Conservation (phyloP, 2,797 vertebrate species). For the Champsocephalus gunnari region DNA sequence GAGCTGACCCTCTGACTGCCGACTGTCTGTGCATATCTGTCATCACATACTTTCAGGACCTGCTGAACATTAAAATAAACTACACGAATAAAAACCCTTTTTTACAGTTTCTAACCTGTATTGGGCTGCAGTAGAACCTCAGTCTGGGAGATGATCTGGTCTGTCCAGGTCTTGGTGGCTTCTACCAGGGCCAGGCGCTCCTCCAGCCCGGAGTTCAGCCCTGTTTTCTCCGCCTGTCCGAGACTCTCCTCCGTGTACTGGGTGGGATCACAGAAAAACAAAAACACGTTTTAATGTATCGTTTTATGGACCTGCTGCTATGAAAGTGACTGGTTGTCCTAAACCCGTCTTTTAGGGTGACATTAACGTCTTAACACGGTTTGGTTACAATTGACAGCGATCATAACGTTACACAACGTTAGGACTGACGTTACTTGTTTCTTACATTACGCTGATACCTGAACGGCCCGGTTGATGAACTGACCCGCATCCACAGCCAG, state of each 20-base stretch:
- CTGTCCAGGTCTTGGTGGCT: conserved; percentile 93
- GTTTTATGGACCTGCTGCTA: background rate
- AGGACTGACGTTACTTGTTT: background rate
- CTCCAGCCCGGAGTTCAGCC: conserved; percentile 92
- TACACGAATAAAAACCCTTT: background rate
- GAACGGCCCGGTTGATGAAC: conserved; percentile 92
- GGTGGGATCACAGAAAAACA: conserved; percentile 18
- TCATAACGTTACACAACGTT: no score
- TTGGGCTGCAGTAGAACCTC: conserved; percentile 95
- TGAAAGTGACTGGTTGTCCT: background rate
- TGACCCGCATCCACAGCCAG: conserved; percentile 92
- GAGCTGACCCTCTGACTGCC: no score
- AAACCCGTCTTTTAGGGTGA: background rate
- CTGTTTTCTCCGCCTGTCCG: conserved; percentile 93
- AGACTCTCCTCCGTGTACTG: conserved; percentile 97
- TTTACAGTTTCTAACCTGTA: conserved; percentile 85
- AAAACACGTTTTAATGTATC: background rate
- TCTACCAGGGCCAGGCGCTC: conserved; percentile 91
- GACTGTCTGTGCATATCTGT: no score
- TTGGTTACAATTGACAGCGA: background rate
- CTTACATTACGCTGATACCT: conserved; percentile 82
- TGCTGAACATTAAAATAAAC: no score
- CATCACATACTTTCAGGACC: background rate
- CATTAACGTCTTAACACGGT: no score
- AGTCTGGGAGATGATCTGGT: conserved; percentile 94